Percentiles rank a stretch among this genome's conserved stretches.
phyloP scores from a whole-genome alignment of 2,888 invertebrate species.

The Didymodactylos carnosus region DNA sequence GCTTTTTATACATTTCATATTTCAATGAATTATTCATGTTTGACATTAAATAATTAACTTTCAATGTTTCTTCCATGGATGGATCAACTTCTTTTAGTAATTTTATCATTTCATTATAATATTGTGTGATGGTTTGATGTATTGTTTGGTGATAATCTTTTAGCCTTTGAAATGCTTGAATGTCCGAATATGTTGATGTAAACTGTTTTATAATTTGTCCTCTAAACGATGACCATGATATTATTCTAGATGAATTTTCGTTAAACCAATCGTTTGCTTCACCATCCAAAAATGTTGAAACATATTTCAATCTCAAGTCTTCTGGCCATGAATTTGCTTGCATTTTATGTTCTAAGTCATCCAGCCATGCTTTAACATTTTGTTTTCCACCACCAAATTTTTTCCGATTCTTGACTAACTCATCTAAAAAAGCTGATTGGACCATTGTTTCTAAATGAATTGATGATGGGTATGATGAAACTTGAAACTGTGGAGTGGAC shows the following conservation, averaged over 20 bases:
- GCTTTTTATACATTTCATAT: not conserved
- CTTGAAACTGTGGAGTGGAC: too few relatives aligned
- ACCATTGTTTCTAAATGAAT: too few relatives aligned
- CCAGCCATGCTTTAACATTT: not conserved
- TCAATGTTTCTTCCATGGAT: not conserved
- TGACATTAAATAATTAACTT: not conserved
- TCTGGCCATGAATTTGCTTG: not conserved
- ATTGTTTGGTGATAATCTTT: not conserved
- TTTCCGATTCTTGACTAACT: too few relatives aligned
- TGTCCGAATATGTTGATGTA: not conserved
- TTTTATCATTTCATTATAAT: not conserved
- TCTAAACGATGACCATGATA: not conserved
- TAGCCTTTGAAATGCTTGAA: not conserved
- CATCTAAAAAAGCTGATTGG: too few relatives aligned
- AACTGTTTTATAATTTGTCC: not conserved
- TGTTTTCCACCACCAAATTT: not conserved
- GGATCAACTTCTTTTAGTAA: not conserved
- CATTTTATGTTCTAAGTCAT: not conserved
- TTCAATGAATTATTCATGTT: not conserved
- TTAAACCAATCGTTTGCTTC: not conserved
- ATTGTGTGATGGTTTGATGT: not conserved
- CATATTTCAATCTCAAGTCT: not conserved
- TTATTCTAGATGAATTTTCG: not conserved
- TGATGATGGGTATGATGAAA: too few relatives aligned
- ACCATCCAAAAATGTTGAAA: not conserved